Base-by-base conservation (phyloP, 2,113 vertebrate genomes). In the Corythornis cristatus region DNA sequence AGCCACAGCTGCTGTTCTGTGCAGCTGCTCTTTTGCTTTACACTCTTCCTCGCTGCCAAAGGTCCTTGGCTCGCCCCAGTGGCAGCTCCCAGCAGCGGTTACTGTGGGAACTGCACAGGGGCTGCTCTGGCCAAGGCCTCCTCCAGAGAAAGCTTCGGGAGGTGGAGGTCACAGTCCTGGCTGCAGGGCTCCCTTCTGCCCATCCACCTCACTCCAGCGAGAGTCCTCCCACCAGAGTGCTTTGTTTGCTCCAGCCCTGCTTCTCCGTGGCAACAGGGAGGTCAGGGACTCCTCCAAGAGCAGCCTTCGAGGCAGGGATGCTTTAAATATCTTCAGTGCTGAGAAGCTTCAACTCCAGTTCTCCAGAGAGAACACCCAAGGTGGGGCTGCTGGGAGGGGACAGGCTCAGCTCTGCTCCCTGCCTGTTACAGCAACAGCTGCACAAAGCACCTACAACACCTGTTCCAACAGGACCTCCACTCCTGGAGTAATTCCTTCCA, bases 201-300 rank as follows among this genome's bases (percentile, higher is more conserved):
- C 66, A 42, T 31, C 45, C 23, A 29, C 0, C 0, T 43, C 9
- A 20, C 48, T 65, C 28, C 75, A 88, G 37, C 6, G 6, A 76
- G 7, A 67, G 15, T 40, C 28, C 10, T 76, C 13, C 46, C 33
- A 17, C 6, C 9, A 12, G 15, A 60, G 48, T 11, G 35, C 4
- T 77, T 9, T 25, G 8, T 62, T 89, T 76, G 73, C 61, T 72
- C 29, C 6, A 16, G 33, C 29, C 68, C 23, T 45, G 9, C 65
- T 67, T 25, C 76, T 64, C 80, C 61, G 29, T 43, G 64, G 43
- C 53, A 37, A 37, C 15, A 82, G 15, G 9, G 46, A 76, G 58
- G 16, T 50, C 66, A 89, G 25, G 17, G 51, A 42, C 31, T 58
- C 42, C 46, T 67, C 77, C 33, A 88, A 37, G 60, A 92, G 48